phyloP scores from a whole-genome alignment of 2,888 invertebrate genomes.

The Rhodophaea formosa region DNA sequence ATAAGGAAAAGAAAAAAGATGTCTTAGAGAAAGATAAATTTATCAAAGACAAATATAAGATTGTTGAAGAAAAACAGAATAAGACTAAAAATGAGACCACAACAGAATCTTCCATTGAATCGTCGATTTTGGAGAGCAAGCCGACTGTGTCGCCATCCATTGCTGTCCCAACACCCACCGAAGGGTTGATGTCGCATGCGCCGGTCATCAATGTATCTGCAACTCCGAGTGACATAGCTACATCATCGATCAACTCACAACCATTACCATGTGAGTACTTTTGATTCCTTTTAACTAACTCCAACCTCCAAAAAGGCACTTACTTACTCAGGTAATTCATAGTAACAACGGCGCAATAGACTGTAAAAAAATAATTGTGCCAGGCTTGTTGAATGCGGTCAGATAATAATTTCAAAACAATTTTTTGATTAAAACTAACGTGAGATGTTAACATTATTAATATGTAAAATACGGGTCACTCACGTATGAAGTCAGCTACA shows the following conservation, averaged over 20 bases:
- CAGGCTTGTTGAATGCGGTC: too few species aligned
- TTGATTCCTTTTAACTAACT: background rate
- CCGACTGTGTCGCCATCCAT: slow-evolving; percentile 33
- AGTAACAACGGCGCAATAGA: too few species aligned
- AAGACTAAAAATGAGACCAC: slow-evolving; percentile 49
- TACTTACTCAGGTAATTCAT: background rate
- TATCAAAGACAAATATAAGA: slow-evolving; percentile 43
- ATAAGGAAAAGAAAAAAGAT: slow-evolving; percentile 68
- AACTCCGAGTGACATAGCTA: slow-evolving; percentile 41
- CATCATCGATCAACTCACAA: slow-evolving; percentile 59
- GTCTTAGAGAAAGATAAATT: slow-evolving; percentile 56
- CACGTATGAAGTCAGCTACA: too few species aligned
- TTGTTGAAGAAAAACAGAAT: slow-evolving; percentile 47
- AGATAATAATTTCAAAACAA: too few species aligned
- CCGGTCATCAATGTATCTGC: slow-evolving; percentile 38
- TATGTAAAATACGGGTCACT: too few species aligned
- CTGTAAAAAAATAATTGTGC: too few species aligned
- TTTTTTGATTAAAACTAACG: too few species aligned
- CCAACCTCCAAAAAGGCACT: background rate
- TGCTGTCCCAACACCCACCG: slow-evolving; percentile 62
- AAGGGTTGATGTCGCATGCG: slow-evolving; percentile 49
- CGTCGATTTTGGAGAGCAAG: slow-evolving; percentile 52
- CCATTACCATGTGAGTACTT: slow-evolving; percentile 62
- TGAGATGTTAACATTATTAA: too few species aligned
- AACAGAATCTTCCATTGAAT: slow-evolving; percentile 53